phyloP scores from a whole-genome alignment of 2,888 invertebrate species.

The Nemurella pictetii region DNA sequence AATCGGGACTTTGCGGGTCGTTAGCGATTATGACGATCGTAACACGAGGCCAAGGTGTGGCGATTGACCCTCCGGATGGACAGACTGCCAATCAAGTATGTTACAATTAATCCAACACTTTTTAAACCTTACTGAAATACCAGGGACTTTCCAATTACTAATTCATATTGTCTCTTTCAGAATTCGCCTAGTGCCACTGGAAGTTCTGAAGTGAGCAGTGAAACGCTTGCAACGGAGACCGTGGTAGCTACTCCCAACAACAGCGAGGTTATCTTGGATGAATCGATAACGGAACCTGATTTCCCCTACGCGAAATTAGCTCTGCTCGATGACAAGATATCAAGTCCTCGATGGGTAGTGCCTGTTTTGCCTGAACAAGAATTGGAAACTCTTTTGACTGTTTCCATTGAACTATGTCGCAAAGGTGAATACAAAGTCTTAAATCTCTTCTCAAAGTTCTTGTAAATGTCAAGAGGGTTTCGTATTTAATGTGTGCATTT shows the following conservation, averaged over 20 bases:
- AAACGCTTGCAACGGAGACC: neutral
- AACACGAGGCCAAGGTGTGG: slow-evolving; percentile 63
- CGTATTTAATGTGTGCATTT: neutral
- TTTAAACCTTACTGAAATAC: neutral
- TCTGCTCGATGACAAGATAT: slow-evolving; percentile 93
- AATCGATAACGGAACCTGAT: slow-evolving; percentile 58
- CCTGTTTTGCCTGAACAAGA: slow-evolving; percentile 97
- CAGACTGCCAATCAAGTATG: slow-evolving; percentile 42
- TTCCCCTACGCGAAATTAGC: slow-evolving; percentile 88
- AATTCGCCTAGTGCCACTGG: neutral
- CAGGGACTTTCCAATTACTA: neutral
- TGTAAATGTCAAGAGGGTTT: neutral
- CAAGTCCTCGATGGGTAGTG: slow-evolving; percentile 94
- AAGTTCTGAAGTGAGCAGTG: neutral
- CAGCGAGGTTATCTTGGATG: neutral
- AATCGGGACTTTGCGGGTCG: slow-evolving; percentile 11
- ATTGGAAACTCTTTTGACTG: slow-evolving; percentile 86
- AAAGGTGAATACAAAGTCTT: slow-evolving; percentile 63
- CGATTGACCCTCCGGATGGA: slow-evolving; percentile 60
- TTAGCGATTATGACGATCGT: slow-evolving; percentile 60
- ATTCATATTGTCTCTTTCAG: neutral
- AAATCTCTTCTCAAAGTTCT: neutral
- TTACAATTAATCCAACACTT: neutral
- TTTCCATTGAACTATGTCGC: slow-evolving; percentile 83
- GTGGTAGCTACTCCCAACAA: neutral